Evolutionary conservation across 2,888 invertebrate species (phyloP), one percentile per base, ranked within the genome.

Genomic region (Synergus itoensis): DNA sequence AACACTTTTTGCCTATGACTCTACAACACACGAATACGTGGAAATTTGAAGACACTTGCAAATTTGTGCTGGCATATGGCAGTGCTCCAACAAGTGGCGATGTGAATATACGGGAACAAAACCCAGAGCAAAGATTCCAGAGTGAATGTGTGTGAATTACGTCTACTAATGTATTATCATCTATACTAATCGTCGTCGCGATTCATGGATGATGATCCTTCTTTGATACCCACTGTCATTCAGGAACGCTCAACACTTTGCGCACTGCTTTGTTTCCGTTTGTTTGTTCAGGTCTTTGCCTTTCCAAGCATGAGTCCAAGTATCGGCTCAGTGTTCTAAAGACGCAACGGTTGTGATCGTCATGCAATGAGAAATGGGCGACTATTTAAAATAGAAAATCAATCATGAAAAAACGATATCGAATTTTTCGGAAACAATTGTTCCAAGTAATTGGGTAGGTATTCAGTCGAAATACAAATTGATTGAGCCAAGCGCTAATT

Each of bases 11-110:
- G 48, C 36, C 73, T 28, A 18, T 45, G 73, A n/a, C 73, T 73
- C 36, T 73, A 73, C 36, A n/a, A n/a, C 36, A 53, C 73, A 73
- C 73, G 16, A 9, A 45, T 36, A 73, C 36, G 12, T 43, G 18
- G 45, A 48, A 53, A 43, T 76, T 80, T 36, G 77, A 80, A 75
- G 82, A 78, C 83, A 78, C 78, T 81, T 79, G 81, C 80, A 80
- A 84, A 85, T 83, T 84, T 87, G 86, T 89, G 87, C 87, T 84
- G 87, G 86, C 89, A 87, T 87, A 89, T 87, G 89, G 89, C 89
- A 85, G 84, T 87, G 86, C 88, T 90, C 89, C 90, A 90, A 89
- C 91, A 91, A 91, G 90, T 90, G 90, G 89, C 86, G 85, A 73
- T 73, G n/a, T 67, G 67, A 18, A 60, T 11, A 21, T 60, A 8